Conservation (phyloP, 2,797 vertebrate species). For the Tachyglossus aculeatus region DNA sequence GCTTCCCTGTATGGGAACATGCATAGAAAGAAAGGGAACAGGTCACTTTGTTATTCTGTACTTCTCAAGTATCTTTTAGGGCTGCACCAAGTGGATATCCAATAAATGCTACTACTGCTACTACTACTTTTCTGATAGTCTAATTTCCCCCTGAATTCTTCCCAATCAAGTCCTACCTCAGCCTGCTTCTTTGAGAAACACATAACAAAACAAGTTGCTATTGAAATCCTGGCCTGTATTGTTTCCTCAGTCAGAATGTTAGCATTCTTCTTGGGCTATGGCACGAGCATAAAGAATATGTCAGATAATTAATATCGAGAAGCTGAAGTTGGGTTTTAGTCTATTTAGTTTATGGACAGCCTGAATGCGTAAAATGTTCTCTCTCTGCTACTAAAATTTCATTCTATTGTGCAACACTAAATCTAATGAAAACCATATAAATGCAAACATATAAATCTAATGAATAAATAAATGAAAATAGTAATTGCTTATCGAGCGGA, state of each 20-base stretch:
- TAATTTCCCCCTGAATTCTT: too few relatives aligned
- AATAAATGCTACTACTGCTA: too few relatives aligned
- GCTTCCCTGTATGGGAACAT: too few relatives aligned
- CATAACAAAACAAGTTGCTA: too few relatives aligned
- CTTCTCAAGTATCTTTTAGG: too few relatives aligned
- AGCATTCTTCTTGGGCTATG: background rate
- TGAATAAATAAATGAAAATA: constrained; percentile 36
- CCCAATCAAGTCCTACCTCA: too few relatives aligned
- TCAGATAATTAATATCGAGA: background rate
- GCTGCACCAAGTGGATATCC: too few relatives aligned
- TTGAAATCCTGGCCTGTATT: too few relatives aligned
- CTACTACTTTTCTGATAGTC: too few relatives aligned
- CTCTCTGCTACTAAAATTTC: constrained; percentile 9
- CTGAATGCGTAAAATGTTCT: constrained; percentile 1
- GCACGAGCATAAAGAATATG: background rate
- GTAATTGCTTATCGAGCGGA: constrained; percentile 25
- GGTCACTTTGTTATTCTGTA: too few relatives aligned
- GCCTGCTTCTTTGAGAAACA: too few relatives aligned
- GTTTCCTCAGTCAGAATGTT: background rate
- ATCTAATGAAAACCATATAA: background rate
- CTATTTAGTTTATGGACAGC: background rate
- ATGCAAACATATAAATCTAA: constrained; percentile 37
- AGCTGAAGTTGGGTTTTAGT: background rate
- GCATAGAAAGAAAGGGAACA: too few relatives aligned
- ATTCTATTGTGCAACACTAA: background rate